These are phyloP conservation scores for Tubulanus polymorphus DNA, from an alignment of 2,888 invertebrate genomes.

Conservation along the genomic window DNA sequence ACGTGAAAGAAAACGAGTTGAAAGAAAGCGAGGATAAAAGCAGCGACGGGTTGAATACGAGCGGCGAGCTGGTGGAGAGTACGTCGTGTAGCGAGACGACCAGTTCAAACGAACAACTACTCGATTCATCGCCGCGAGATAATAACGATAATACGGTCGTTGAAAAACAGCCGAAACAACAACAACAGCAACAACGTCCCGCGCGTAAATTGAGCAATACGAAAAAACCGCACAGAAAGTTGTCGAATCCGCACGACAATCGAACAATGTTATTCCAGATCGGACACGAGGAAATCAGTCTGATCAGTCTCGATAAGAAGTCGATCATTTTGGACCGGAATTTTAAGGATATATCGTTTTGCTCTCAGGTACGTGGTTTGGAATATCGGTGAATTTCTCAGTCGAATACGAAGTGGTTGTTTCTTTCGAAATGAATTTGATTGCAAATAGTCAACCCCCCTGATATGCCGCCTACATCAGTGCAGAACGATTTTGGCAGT, in stretches of 20 bases:
- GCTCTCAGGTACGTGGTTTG: conserved; percentile 76
- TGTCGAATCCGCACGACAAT: conserved; percentile 47
- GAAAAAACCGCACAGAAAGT: background rate
- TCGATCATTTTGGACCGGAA: conserved; percentile 81
- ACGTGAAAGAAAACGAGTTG: conserved; percentile 44
- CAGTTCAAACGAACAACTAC: background rate
- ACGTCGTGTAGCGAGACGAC: background rate
- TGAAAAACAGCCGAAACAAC: background rate
- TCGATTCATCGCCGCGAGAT: background rate
- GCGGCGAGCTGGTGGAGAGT: background rate
- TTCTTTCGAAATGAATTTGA: too few species aligned
- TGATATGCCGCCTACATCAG: too few species aligned
- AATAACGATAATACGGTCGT: conserved; percentile 1
- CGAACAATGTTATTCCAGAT: conserved; percentile 91
- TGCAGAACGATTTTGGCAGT: too few species aligned
- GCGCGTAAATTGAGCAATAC: background rate
- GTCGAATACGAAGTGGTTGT: too few species aligned
- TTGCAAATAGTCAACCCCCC: too few species aligned
- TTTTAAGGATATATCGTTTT: conserved; percentile 83
- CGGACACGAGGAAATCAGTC: conserved; percentile 76
- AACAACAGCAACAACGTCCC: background rate
- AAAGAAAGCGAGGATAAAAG: conserved; percentile 8
- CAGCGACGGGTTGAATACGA: background rate
- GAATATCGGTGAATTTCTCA: too few species aligned
- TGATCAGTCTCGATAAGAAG: conserved; percentile 91